A percentile compares a stretch with the other conserved stretches of the same genome.
Evolutionary conservation across 2,797 vertebrate species (phyloP).

Genomic region (Coreius guichenoti): DNA sequence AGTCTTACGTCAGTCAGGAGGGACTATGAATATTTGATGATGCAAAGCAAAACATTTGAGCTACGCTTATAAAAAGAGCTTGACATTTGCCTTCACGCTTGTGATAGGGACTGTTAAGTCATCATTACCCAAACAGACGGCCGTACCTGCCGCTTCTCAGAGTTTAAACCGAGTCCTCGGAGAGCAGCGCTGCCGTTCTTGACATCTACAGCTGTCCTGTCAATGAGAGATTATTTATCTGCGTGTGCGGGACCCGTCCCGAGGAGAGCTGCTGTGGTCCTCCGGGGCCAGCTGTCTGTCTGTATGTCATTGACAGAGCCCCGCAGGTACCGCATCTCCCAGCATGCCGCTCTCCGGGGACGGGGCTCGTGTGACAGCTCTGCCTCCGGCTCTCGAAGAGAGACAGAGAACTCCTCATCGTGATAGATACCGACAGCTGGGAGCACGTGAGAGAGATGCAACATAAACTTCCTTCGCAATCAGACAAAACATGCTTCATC

Average conservation of each 20-base stretch:
- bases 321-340: slow-evolving; percentile 53
- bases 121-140: slow-evolving; percentile 3
- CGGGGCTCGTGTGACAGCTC: slow-evolving; percentile 50
- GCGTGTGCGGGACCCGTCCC: neutral
- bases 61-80: neutral
- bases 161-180: neutral
- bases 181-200: neutral
- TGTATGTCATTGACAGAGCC: slow-evolving; percentile 41
- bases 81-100: slow-evolving; percentile 10
- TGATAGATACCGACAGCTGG: slow-evolving; percentile 10
- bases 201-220: slow-evolving; percentile 30
- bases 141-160: neutral
- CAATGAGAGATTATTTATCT: slow-evolving; percentile 21
- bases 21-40: slow-evolving; percentile 15
- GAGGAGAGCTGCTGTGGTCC: slow-evolving; percentile 40
- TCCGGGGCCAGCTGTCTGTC: slow-evolving; percentile 48
- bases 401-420: neutral
- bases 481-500: neutral
- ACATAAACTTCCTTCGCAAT: neutral
- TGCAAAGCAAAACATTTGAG: slow-evolving; percentile 25
- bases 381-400: slow-evolving; percentile 34
- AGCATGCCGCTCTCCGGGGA: slow-evolving; percentile 48
- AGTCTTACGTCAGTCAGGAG: slow-evolving; percentile 10
- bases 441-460: neutral
- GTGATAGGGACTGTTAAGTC: slow-evolving; percentile 18